Conservation (phyloP, 2,797 vertebrate species). For the Smutsia temminckii region DNA sequence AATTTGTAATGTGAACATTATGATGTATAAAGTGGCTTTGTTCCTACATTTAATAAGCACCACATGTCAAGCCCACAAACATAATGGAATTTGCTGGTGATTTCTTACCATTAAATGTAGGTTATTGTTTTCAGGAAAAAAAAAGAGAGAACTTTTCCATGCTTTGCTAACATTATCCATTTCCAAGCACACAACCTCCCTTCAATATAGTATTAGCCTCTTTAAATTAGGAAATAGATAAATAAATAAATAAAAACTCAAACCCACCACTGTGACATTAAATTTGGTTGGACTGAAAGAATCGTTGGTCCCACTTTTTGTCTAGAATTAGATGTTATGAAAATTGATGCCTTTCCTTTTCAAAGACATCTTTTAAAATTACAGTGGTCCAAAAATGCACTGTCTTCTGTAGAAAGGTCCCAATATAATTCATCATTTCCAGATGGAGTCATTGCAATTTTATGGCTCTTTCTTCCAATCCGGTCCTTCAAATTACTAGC, state of each 20-base stretch:
- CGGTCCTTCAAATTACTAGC: background rate
- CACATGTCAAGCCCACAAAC: slow-evolving; percentile 90
- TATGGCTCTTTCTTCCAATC: background rate
- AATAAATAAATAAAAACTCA: slow-evolving; percentile 54
- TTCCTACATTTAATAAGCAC: slow-evolving; percentile 94
- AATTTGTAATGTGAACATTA: slow-evolving; percentile 89
- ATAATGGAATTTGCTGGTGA: slow-evolving; percentile 91
- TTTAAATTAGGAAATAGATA: slow-evolving; percentile 79
- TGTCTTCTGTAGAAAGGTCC: slow-evolving; percentile 26
- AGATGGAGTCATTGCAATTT: slow-evolving; percentile 22
- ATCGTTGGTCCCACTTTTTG: slow-evolving; percentile 27
- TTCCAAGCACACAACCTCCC: slow-evolving; percentile 78
- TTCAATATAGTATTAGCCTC: slow-evolving; percentile 52
- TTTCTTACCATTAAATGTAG: slow-evolving; percentile 87
- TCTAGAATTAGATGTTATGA: slow-evolving; percentile 50
- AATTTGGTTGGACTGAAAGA: slow-evolving; percentile 64
- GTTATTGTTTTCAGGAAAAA: slow-evolving; percentile 84
- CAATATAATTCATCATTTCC: slow-evolving; percentile 12
- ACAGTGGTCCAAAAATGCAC: background rate
- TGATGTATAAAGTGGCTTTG: slow-evolving; percentile 92
- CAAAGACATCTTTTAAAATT: slow-evolving; percentile 55
- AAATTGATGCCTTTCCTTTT: slow-evolving; percentile 51
- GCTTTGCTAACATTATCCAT: slow-evolving; percentile 81
- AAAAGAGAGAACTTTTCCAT: slow-evolving; percentile 78
- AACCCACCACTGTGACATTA: slow-evolving; percentile 47